Base-by-base conservation (phyloP, 53 echinoderm and acorn worm genomes). In the Zoroaster sp. region DNA sequence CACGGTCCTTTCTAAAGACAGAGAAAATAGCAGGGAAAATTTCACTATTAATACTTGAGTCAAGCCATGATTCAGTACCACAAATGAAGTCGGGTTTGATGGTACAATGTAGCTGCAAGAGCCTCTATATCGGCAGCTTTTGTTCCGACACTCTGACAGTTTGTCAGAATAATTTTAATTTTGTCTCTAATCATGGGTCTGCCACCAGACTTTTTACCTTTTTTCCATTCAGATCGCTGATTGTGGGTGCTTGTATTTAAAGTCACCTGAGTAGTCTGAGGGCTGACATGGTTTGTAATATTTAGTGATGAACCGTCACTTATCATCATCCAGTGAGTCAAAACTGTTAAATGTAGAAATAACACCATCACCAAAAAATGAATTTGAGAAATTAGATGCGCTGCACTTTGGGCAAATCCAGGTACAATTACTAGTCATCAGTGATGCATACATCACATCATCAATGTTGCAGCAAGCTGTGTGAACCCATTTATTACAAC, bases 401-500 rank as follows among this genome's bases (percentile, higher is more conserved):
- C 51, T 35, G 36, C 52, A 73, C 35, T 34, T n/a, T 18, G 87
- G 87, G 37, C 87, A 86, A 53, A 86, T 46, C 87, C 87, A 73
- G 87, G 72, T 86, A 52, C 73, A 86, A 46, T 70, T 72, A 9
- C 70, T 69, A 28, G 36, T 67, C 87, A 86, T 72, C 30, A 72
- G 73, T 8, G 83, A 83, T 10, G 46, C 21, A 69, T 83, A 72
- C 28, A 46, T 34, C 34, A 35, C 43, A 72, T 86, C 87, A 86
- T 47, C 87, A 86, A 83, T 69, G 31, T 45, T 34, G 52, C 87
- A 86, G 8, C 73, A 86, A 32, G 52, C 73, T 72, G 34, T 35
- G 37, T 86, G 73, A 46, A 86, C 47, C 87, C 87, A 86, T 86
- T 83, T 83, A 15, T 86, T 39, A 21, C 87, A 86, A 35, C 87